Base-by-base conservation (phyloP, 2,113 vertebrate species). In the Coturnix japonica region DNA sequence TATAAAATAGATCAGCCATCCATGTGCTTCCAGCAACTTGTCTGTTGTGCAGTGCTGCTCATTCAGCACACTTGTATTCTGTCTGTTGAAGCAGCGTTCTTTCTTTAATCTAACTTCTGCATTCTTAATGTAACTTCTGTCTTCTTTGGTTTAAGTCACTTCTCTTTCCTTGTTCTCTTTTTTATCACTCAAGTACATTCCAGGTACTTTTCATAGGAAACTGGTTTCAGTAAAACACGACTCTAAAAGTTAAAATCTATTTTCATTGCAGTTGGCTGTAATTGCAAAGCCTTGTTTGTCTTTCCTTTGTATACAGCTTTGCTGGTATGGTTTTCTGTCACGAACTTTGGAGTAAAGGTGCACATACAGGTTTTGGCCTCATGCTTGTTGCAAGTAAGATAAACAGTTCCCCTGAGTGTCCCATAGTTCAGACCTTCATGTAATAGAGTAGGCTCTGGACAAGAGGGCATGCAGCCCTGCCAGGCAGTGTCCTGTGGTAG, bases 61-160 rank as follows among this genome's bases (percentile, higher is more conserved):
- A 15, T 91, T 61, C 89, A 88, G 83, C 3, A 8, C 69, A 33
- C n/a, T 74, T 76, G 81, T 92, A 43, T 98, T 97, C 93, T 60
- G 63, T 89, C 85, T 75, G 51, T 69, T 91, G 76, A 44, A 95
- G 78, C 90, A 59, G 6, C 96, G 76, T 89, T 91, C 95, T 94
- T 97, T 94, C 95, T 95, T 91, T 81, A 91, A 76, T 85, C 75
- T 81, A 85, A 79, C 59, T 79, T 54, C 66, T 80, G 74, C 80
- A 64, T 89, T 92, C 91, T 93, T 79, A 70, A 69, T 78, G 61
- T 75, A 81, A 64, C 69, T 95, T 83, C 75, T 93, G 56, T 90
- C 66, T 44, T 88, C 92, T 92, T 88, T 43, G 9, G 22, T 91
- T 94, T 95, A 66, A 3, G 66, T 94, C 77, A 72, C 80, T 95